Evolutionary conservation across 1,140 invertebrate species (phyloP), one percentile per base, ranked within the genome.

Genomic region (Lineus longissimus): DNA sequence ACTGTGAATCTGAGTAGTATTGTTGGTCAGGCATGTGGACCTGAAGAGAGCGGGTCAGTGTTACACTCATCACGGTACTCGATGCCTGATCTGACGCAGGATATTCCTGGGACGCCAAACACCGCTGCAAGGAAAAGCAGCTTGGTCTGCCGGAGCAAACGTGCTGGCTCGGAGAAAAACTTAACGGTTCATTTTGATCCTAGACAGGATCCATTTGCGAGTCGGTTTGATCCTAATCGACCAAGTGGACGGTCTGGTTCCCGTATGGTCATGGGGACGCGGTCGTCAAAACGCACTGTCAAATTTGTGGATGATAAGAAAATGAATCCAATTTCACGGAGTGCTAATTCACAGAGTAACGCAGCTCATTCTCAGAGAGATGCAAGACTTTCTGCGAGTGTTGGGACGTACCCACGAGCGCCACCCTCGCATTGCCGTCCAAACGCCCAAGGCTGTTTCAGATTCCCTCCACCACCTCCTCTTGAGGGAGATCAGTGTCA

Each of bases 41-140:
- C 4, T 6, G 47, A 19, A 6, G 47, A 51, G 6, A n/a, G 25
- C 47, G 4, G 55, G 62, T 68, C 54, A 58, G 61, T 31, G 63
- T 19, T 51, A 56, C 51, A 65, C 25, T 59, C 54, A 0, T 70
- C 66, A 11, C 70, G 73, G n/a, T 84, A 85, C n/a, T 88, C 87
- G 15, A 86, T 88, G 86, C 87, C 87, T 22, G 87, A 89, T 76
- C 72, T 88, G 29, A 84, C 84, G 29, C 66, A 70, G 43, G 72
- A 76, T 17, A 68, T 69, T 15, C 68, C 62, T 30, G 65, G 15
- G 63, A 47, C n/a, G 67, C n/a, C 30, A 1, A 62, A 47, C 47
- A 61, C 29, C n/a, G 19, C 30, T 6, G 29, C 45, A 1, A 59
- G 59, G 13, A 22, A 59, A 7, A 55, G 56, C n/a, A 59, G 62